Base-by-base conservation (phyloP, 64 coral and sea anemone species). In the Montipora foliosa region DNA sequence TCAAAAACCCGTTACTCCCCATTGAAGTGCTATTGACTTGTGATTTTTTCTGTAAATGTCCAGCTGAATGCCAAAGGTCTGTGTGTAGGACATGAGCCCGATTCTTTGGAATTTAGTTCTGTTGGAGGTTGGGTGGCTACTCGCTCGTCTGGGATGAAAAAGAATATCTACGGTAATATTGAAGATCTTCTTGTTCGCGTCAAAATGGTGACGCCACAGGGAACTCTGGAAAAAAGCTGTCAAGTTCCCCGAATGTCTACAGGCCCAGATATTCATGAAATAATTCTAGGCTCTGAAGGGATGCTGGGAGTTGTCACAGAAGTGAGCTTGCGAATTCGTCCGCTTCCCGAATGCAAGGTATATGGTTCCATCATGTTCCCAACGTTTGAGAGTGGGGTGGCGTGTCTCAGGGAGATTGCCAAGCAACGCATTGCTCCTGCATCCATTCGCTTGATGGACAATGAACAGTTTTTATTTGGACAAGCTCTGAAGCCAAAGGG, bases 241-340 rank as follows among this genome's bases (percentile, higher is more conserved):
- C 95, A 96, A 87, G 98, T 99, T 17, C 98, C 98, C 75, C 92
- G 98, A 14, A 99, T 99, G 98, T 99, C 98, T 4, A 96, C 98
- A 69, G 98, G 98, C 15, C 98, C 98, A 17, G 98, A 99, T 78
- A 96, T 99, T 66, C 98, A 99, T 81, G 95, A 99, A 52, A 82
- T 95, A 66, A 99, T 99, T 70, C 67, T 99, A 45, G 98, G 98
- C 49, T 99, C 98, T 19, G 98, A 99, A 83, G 98, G 98, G 14
- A 99, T 92, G 2, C 89, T 99, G 22, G 98, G 98, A 13, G 98
- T 99, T 44, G 81, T 99, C 5, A 99, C 98, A 4, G 98, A 99
- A 73, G 98, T 99, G 24, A 99, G 92, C 71, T 80, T 99, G 48
- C 95, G 95, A 44, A 99, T 99, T 37, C 98, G 95, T n/a, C 98